phyloP scores from a whole-genome alignment of 2,113 vertebrate species.

The Neodontobutis hainanensis region DNA sequence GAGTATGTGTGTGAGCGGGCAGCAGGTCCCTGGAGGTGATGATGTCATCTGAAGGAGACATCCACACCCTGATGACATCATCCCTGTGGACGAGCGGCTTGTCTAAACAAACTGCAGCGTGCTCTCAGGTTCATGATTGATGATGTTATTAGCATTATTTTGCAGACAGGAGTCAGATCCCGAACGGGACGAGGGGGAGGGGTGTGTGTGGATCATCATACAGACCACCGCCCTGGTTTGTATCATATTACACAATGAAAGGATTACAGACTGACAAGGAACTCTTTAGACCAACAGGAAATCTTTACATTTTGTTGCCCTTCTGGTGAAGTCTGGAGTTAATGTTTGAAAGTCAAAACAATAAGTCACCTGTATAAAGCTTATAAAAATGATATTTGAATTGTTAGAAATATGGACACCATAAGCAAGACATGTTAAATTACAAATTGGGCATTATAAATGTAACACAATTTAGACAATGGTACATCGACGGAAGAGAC shows the following conservation, averaged over 20 bases:
- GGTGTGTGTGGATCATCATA: not conserved
- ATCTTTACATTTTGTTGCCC: too few species aligned
- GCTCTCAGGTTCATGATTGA: not conserved
- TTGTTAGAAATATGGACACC: too few species aligned
- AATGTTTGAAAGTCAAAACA: too few species aligned
- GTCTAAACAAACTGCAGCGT: not conserved
- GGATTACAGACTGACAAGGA: too few species aligned
- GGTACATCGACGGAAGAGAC: too few species aligned
- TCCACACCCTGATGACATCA: slow-evolving; percentile 59
- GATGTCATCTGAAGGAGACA: slow-evolving; percentile 40
- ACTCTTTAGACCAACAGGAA: not conserved
- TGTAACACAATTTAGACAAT: too few species aligned
- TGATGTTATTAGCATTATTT: not conserved
- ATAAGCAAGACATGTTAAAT: too few species aligned
- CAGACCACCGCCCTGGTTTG: not conserved
- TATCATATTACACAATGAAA: not conserved
- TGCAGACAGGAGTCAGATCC: not conserved
- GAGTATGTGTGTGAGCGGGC: not conserved
- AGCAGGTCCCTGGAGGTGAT: slow-evolving; percentile 24
- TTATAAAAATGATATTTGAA: too few species aligned
- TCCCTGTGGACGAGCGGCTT: not conserved
- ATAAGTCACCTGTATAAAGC: too few species aligned
- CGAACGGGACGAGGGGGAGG: not conserved
- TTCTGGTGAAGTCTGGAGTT: not conserved
- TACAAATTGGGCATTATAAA: too few species aligned